Evolutionary conservation across 2,113 vertebrate species (phyloP).

Genomic region (Galeopterus variegatus): DNA sequence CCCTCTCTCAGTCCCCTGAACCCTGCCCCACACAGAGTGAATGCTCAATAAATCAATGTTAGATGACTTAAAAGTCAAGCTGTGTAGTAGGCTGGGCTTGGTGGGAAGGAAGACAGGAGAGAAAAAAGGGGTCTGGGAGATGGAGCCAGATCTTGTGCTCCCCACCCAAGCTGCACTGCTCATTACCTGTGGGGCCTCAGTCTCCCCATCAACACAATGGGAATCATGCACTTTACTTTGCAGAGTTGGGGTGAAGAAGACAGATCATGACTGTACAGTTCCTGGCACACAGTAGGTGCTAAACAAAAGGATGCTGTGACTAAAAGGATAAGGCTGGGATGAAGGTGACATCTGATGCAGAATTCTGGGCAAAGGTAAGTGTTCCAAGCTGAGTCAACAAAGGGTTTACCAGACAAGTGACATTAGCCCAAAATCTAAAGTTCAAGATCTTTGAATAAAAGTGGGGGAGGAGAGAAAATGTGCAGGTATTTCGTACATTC

Average conservation of each 20-base stretch:
- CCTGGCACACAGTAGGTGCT: background rate
- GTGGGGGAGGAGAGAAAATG: background rate
- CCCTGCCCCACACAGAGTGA: background rate
- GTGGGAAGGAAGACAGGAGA: background rate
- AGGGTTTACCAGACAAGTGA: background rate
- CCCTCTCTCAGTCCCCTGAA: background rate
- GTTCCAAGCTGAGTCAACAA: background rate
- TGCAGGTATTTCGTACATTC: background rate
- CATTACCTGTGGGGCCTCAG: background rate
- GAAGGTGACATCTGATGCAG: background rate
- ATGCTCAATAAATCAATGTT: background rate
- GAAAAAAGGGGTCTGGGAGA: background rate
- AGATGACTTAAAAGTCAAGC: background rate
- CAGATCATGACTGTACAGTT: background rate
- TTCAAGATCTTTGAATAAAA: background rate
- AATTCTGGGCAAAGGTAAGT: background rate
- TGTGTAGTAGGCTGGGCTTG: background rate
- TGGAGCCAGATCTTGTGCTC: background rate
- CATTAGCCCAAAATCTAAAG: background rate
- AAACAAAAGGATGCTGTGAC: background rate
- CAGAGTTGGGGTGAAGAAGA: background rate
- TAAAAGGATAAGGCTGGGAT: background rate
- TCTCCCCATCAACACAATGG: background rate
- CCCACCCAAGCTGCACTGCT: background rate
- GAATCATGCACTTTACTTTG: background rate